Evolutionary conservation across 2,113 vertebrate species (phyloP), one percentile per base, ranked within the genome.

Genomic region (Pavo muticus): DNA sequence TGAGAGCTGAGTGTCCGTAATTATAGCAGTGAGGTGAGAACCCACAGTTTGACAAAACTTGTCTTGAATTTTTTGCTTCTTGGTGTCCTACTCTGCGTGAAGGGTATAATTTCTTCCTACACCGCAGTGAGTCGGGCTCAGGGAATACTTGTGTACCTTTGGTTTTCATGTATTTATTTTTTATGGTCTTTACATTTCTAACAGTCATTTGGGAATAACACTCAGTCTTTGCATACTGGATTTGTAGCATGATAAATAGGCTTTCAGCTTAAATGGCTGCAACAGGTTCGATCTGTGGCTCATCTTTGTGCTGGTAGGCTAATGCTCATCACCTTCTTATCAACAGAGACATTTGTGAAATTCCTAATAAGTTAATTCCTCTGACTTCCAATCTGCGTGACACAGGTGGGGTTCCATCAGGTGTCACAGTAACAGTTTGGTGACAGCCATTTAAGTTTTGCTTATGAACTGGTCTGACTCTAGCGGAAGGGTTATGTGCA

Each of bases 331-430:
- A 2, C 23, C 65, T 48, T 79, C 65, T 48, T 79, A 54, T 6
- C 50, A 21, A 39, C 0, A 44, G 7, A 39, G 1, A 0, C 69
- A 42, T 0, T 13, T 9, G 18, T 16, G 71, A 25, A 78, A 87
- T 81, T 72, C 84, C 48, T 4, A 59, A 54, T 7, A 2, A 48
- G 39, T 80, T 39, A 17, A 25, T 42, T 90, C 84, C 71, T 87
- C 44, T 2, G 57, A 35, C 47, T 68, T 81, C 16, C 70, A 30
- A 11, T 56, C 74, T 69, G 19, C 40, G 0, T 84, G 85, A 79
- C 94, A 56, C 79, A 56, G 7, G 29, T 15, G 84, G 80, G 76
- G 44, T 6, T 5, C 69, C 15, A 2, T 20, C 90, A 84, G 90
- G 61, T 90, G 76, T 81, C 83, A 35, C 1, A 85, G 85, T 7